Conservation (phyloP, 2,888 invertebrate genomes). For the Epirrhoe tristata region DNA sequence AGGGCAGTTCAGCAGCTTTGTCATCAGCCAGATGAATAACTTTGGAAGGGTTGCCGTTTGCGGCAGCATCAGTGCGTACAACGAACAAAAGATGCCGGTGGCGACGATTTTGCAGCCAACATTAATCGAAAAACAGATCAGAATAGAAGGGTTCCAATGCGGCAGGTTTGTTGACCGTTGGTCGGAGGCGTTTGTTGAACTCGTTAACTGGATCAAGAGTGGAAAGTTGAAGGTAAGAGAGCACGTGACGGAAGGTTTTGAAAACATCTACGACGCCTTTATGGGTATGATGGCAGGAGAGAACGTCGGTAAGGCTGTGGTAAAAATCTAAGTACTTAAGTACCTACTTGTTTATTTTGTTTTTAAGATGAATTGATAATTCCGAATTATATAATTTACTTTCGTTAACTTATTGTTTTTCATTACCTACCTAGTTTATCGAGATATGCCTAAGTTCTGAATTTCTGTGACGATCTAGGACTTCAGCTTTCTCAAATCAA, state of each 20-base stretch:
- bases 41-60: slow-evolving; percentile 85
- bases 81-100: slow-evolving; percentile 46
- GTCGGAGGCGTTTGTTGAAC: slow-evolving; percentile 85
- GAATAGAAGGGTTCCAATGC: slow-evolving; percentile 86
- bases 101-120: slow-evolving; percentile 80
- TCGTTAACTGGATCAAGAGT: slow-evolving; percentile 86
- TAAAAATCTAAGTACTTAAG: slow-evolving; percentile 81
- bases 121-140: slow-evolving; percentile 74
- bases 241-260: slow-evolving; percentile 89
- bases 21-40: slow-evolving; percentile 87
- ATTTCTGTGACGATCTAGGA: too few relatives aligned
- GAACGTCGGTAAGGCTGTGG: slow-evolving; percentile 89
- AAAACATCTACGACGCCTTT: slow-evolving; percentile 88
- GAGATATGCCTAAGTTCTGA: too few relatives aligned
- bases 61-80: slow-evolving; percentile 69
- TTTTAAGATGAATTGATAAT: not conserved
- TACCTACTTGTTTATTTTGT: not conserved
- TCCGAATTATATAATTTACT: not conserved
- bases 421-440: not conserved
- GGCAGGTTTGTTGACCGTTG: slow-evolving; percentile 83
- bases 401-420: not conserved
- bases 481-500: too few relatives aligned
- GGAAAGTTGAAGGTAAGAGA: slow-evolving; percentile 88
- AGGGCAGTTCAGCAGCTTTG: slow-evolving; percentile 85
- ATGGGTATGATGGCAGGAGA: slow-evolving; percentile 87